Conservation (phyloP, 2,113 vertebrate species). For the Aspidoscelis tigris region DNA sequence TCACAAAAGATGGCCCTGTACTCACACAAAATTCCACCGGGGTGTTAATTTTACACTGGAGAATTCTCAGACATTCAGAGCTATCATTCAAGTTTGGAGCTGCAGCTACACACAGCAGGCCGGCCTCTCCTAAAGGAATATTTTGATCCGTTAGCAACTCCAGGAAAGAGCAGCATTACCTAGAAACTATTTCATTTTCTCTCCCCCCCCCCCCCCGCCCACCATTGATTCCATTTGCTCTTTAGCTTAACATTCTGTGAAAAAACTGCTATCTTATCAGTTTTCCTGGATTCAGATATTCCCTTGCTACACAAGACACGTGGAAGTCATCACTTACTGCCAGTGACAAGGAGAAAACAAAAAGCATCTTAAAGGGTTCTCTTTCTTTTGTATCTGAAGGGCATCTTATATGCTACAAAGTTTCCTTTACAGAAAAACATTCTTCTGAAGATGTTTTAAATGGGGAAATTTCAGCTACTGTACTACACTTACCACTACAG, state of each 20-base stretch:
- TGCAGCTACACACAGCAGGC: fast-evolving
- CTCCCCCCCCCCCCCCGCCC: not conserved
- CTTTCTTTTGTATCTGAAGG: not conserved
- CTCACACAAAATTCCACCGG: not conserved
- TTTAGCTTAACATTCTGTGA: not conserved
- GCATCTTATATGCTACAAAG: not conserved
- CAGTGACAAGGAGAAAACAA: not conserved
- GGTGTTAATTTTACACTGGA: not conserved
- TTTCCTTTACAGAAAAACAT: not conserved
- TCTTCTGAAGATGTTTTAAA: not conserved
- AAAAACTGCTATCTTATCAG: fast-evolving
- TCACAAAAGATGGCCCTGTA: not conserved
- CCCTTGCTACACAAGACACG: not conserved
- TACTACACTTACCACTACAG: fast-evolving
- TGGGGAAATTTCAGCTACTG: fast-evolving
- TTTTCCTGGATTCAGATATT: not conserved
- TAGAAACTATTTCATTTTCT: not conserved
- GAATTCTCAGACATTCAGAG: not conserved
- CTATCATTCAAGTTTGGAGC: not conserved
- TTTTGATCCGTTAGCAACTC: not conserved
- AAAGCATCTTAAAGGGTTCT: not conserved
- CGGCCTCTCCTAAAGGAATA: not conserved
- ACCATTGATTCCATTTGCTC: not conserved
- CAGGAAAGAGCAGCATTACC: slow-evolving; percentile 2
- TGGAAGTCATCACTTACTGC: not conserved